Percentiles rank a stretch among this genome's conserved stretches.
Evolutionary conservation across 92 coral and sea anemone genomes (phyloP).

Genomic region (Epizoanthus illoricatus): DNA sequence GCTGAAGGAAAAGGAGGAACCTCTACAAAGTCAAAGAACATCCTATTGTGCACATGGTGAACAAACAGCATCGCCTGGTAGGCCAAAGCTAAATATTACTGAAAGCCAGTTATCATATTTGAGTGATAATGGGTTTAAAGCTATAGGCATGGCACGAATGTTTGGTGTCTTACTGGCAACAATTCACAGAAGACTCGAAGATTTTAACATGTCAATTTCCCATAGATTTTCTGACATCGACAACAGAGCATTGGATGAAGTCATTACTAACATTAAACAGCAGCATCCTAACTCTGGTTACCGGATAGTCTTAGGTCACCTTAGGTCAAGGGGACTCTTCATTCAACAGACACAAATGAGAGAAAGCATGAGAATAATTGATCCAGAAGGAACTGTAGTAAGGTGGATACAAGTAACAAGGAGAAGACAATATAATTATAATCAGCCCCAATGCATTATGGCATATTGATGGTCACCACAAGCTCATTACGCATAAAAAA

Average conservation of each 20-base stretch:
- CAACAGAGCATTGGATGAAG: conserved; percentile 22
- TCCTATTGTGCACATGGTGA: conserved; percentile 19
- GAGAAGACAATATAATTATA: conserved; percentile 31
- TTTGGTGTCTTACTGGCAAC: conserved; percentile 35
- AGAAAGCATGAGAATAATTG: conserved; percentile 30
- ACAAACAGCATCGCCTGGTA: conserved; percentile 32
- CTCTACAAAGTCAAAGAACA: neutral
- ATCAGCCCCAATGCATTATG: conserved; percentile 42
- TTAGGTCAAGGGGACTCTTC: conserved; percentile 31
- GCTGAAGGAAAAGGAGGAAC: conserved; percentile 22
- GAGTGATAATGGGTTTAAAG: conserved; percentile 38
- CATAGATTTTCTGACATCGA: conserved; percentile 28
- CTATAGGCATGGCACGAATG: conserved; percentile 44
- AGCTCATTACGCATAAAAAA: conserved; percentile 15
- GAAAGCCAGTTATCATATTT: conserved; percentile 40
- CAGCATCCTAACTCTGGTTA: conserved; percentile 43
- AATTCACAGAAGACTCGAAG: conserved; percentile 27
- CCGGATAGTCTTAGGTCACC: conserved; percentile 38
- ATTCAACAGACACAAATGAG: conserved; percentile 38
- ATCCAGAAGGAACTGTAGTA: conserved; percentile 15
- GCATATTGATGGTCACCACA: conserved; percentile 48
- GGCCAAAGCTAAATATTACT: conserved; percentile 38
- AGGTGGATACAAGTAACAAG: conserved; percentile 38
- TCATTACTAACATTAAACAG: conserved; percentile 15
- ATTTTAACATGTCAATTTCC: conserved; percentile 17